phyloP scores from a whole-genome alignment of 2,797 vertebrate genomes.

The Neosilurus mollespiculum region DNA sequence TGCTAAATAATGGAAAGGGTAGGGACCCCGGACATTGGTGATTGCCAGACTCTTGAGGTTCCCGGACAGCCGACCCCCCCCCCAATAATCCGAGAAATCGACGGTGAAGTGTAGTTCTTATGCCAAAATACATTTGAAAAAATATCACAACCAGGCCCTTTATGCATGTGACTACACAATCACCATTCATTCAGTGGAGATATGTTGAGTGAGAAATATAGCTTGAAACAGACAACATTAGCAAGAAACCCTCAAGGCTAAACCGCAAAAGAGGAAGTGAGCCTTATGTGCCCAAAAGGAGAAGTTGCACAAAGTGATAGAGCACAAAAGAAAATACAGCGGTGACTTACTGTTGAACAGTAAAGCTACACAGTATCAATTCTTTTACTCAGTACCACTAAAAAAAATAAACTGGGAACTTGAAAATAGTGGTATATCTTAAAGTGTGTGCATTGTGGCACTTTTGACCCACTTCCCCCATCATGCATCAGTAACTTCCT shows the following conservation, averaged over 20 bases:
- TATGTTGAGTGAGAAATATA: background rate
- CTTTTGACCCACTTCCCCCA: background rate
- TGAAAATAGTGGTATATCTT: no score
- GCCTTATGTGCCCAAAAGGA: background rate
- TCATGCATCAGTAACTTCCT: background rate
- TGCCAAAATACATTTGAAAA: background rate
- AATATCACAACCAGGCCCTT: background rate
- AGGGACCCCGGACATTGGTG: no score
- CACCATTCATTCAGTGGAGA: background rate
- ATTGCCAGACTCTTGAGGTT: no score
- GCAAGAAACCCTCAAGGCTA: constrained; percentile 43
- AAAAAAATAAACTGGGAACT: background rate
- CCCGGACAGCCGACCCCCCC: no score
- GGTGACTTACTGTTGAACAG: background rate
- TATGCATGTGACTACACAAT: background rate
- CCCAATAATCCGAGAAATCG: no score
- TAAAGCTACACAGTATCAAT: background rate
- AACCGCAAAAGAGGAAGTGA: constrained; percentile 25
- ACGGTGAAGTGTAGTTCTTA: no score
- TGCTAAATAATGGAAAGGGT: no score
- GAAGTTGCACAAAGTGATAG: background rate
- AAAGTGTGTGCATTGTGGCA: background rate
- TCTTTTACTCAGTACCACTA: background rate
- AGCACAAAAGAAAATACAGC: background rate
- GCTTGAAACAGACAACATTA: constrained; percentile 16